A percentile compares a stretch with the other conserved stretches of the same genome.
Evolutionary conservation across 1,140 invertebrate species (phyloP).

Genomic region (Belonocnema kinseyi): DNA sequence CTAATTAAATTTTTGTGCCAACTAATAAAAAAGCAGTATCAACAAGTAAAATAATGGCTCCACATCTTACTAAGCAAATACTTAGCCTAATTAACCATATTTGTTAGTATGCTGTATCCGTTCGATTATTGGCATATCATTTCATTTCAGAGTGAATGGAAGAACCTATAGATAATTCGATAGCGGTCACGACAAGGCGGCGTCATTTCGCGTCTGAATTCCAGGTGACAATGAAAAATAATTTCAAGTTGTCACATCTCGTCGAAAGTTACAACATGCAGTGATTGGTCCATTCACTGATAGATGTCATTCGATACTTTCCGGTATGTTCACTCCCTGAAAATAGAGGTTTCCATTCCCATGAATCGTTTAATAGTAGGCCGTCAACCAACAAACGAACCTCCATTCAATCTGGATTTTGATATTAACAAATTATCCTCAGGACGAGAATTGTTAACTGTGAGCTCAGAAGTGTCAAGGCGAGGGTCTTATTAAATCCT

Average conservation of each 20-base stretch:
- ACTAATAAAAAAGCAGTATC: no score
- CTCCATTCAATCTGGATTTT: constrained; percentile 40
- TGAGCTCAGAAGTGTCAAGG: no score
- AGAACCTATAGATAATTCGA: not conserved
- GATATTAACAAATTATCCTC: not conserved
- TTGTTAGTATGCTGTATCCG: no score
- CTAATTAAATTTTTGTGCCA: no score
- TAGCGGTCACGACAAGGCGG: not conserved
- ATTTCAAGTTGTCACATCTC: constrained; percentile 35
- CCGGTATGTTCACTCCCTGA: not conserved
- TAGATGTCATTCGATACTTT: constrained; percentile 33
- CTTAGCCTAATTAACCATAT: no score
- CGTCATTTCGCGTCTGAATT: not conserved
- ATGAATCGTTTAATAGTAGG: constrained; percentile 35
- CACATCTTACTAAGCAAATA: no score
- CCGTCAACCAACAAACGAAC: constrained; percentile 47
- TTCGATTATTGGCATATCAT: no score
- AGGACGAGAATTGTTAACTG: no score
- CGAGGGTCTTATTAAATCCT: no score
- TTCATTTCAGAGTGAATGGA: not conserved
- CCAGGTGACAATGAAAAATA: constrained; percentile 42
- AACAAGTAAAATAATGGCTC: no score
- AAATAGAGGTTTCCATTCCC: constrained; percentile 5
- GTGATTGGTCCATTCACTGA: constrained; percentile 50
- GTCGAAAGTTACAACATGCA: constrained; percentile 12